Conservation (phyloP, 2,113 vertebrate species). For the Lethenteron reissneri region DNA sequence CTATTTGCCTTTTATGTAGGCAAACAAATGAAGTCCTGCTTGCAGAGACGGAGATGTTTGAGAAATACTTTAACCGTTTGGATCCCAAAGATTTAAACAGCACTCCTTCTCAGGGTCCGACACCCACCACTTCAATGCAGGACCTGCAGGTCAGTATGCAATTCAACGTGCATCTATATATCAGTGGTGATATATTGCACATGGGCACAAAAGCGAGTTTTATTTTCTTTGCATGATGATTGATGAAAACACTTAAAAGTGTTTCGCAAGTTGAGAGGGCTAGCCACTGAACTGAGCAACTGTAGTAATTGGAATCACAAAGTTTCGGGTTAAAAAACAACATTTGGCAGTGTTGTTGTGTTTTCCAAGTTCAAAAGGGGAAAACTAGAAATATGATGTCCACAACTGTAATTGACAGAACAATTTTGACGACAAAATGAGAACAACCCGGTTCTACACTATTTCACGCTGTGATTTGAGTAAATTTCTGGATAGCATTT, state of each 20-base stretch:
- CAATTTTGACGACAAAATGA: no score
- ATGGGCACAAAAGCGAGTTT: background rate
- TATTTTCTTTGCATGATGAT: background rate
- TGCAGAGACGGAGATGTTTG: slow-evolving; percentile 27
- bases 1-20: slow-evolving; percentile 15
- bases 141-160: slow-evolving; percentile 8
- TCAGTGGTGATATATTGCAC: background rate
- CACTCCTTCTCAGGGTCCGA: slow-evolving; percentile 1
- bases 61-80: slow-evolving; percentile 23
- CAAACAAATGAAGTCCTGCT: slow-evolving; percentile 19
- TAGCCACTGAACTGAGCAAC: no score
- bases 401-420: no score
- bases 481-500: no score
- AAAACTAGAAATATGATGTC: no score
- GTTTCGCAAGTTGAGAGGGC: background rate
- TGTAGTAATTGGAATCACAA: no score
- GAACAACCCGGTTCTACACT: no score
- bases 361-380: no score
- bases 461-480: no score
- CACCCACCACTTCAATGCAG: background rate
- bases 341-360: no score
- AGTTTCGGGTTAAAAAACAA: no score
- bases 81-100: slow-evolving; percentile 13
- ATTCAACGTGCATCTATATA: background rate
- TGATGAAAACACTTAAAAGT: background rate